Percentiles rank a stretch among this genome's conserved stretches.
These are phyloP conservation scores for Synanceia verrucosa DNA, from an alignment of 2,797 vertebrate genomes.

Conservation along the genomic window DNA sequence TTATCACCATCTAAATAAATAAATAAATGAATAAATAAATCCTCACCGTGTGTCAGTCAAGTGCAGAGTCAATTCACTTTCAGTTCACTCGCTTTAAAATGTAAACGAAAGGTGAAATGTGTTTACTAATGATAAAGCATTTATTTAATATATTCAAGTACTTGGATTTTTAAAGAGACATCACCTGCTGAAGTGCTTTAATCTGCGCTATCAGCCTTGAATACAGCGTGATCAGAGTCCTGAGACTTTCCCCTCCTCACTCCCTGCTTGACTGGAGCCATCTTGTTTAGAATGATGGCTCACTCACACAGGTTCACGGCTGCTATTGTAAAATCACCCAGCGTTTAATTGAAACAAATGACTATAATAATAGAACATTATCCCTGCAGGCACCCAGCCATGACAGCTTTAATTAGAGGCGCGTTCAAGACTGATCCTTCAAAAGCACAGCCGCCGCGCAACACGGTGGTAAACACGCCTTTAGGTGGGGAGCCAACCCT, in stretches of 20 bases:
- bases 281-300: slow-evolving; percentile 98
- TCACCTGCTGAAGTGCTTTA: slow-evolving; percentile 18
- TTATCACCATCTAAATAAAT: slow-evolving; percentile 17
- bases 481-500: slow-evolving; percentile 68
- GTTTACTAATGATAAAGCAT: not conserved
- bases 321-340: slow-evolving; percentile 99
- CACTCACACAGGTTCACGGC: slow-evolving; percentile 95
- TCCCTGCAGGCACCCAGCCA: slow-evolving; percentile 96
- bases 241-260: slow-evolving; percentile 52
- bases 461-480: slow-evolving; percentile 81
- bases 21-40: slow-evolving; percentile 15
- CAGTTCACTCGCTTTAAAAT: not conserved
- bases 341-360: slow-evolving; percentile 99
- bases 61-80: slow-evolving; percentile 9
- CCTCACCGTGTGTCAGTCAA: slow-evolving; percentile 20
- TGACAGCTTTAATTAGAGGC: slow-evolving; percentile 99
- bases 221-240: slow-evolving; percentile 49
- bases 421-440: slow-evolving; percentile 96
- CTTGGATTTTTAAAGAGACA: slow-evolving; percentile 3
- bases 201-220: slow-evolving; percentile 18
- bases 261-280: slow-evolving; percentile 87
- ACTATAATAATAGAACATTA: slow-evolving; percentile 99
- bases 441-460: slow-evolving; percentile 83
- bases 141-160: not conserved
- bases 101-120: slow-evolving; percentile 8